Conservation (phyloP, 1,140 invertebrate species). For the Leptinotarsa lineolata region DNA sequence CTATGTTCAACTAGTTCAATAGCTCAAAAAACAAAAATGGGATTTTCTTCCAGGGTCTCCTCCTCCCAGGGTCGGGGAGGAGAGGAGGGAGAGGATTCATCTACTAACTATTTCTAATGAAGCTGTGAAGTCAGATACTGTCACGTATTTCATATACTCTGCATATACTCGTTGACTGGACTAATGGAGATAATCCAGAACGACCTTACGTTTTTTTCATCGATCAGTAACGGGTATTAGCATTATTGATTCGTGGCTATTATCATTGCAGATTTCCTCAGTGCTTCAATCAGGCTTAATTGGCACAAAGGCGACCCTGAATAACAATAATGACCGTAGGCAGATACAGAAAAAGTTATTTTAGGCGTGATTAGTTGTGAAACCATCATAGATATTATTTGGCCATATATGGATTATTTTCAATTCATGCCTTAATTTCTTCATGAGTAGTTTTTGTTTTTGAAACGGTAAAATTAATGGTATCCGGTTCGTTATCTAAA, state of each 20-base stretch:
- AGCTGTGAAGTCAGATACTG: background rate
- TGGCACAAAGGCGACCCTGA: background rate
- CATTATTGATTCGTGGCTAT: background rate
- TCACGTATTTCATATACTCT: too few relatives aligned
- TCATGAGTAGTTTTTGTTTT: background rate
- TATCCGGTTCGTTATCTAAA: background rate
- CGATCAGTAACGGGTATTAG: background rate
- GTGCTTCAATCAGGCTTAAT: background rate
- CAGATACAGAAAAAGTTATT: constrained; percentile 8
- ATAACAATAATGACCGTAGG: background rate
- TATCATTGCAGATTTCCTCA: background rate
- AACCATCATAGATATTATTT: background rate
- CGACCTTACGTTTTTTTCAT: background rate
- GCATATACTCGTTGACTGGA: too few relatives aligned
- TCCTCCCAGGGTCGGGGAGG: too few relatives aligned
- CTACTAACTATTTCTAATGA: background rate
- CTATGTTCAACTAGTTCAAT: too few relatives aligned
- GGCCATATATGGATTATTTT: background rate
- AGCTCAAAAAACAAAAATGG: background rate
- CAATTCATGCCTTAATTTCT: background rate
- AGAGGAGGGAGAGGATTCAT: too few relatives aligned
- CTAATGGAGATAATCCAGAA: background rate
- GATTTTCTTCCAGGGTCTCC: background rate
- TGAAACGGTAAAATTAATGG: too few relatives aligned
- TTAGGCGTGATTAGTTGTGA: background rate